These are phyloP conservation scores for Odontothrips loti DNA, from an alignment of 2,888 invertebrate species.

Conservation along the genomic window DNA sequence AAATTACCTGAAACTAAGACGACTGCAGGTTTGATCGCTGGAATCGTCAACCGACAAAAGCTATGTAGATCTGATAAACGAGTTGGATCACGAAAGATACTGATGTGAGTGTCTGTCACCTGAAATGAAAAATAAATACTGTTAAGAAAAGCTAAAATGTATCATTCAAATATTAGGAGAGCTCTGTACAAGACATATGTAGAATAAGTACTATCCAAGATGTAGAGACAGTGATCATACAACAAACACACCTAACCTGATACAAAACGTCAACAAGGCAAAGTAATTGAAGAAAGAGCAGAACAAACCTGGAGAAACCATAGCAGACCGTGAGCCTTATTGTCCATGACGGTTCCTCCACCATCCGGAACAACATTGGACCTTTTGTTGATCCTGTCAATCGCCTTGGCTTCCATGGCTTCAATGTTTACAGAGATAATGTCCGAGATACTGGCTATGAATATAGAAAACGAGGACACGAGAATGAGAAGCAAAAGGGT, in stretches of 20 bases:
- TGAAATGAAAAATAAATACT: conserved; percentile 46
- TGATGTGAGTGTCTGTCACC: conserved; percentile 87
- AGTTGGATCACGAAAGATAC: conserved; percentile 70
- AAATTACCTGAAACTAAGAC: conserved; percentile 71
- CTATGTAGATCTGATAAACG: conserved; percentile 72
- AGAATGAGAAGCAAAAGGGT: conserved; percentile 58
- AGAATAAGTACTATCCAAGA: not conserved
- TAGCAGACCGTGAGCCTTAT: conserved; percentile 57
- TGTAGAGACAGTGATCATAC: not conserved
- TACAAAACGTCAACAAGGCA: not conserved
- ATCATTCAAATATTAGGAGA: conserved; percentile 12
- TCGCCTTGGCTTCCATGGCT: conserved; percentile 43
- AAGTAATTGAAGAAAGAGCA: conserved; percentile 26
- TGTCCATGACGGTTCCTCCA: conserved; percentile 48
- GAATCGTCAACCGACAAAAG: conserved; percentile 72
- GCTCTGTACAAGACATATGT: not conserved
- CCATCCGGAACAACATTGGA: conserved; percentile 44
- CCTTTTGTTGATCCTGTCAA: conserved; percentile 38
- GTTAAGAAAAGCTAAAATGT: conserved; percentile 31
- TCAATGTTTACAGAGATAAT: conserved; percentile 58
- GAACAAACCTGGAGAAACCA: conserved; percentile 71
- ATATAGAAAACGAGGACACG: conserved; percentile 61
- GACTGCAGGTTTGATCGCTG: conserved; percentile 65
- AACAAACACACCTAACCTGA: conserved; percentile 16
- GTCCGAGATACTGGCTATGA: conserved; percentile 65